These are phyloP conservation scores for Diphyllodes magnificus DNA, from an alignment of 2,113 vertebrate genomes.

Conservation along the genomic window DNA sequence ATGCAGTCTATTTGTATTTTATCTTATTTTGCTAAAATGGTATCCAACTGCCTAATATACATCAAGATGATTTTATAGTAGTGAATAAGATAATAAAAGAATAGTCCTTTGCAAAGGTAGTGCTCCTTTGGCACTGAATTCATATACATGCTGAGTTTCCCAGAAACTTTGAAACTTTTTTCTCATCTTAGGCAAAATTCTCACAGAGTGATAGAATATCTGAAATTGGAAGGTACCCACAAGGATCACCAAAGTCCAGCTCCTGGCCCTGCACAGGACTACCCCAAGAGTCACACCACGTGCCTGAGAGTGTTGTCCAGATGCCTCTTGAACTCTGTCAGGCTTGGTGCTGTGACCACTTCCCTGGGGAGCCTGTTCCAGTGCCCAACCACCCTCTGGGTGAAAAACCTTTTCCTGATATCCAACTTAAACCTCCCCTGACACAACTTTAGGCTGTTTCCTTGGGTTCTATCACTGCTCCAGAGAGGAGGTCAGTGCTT, in stretches of 20 bases:
- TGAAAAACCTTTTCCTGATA: neutral
- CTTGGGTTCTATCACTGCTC: neutral
- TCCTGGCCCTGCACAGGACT: neutral
- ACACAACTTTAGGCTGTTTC: neutral
- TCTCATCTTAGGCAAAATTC: neutral
- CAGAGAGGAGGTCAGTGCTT: neutral
- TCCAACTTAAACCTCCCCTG: neutral
- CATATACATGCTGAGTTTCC: neutral
- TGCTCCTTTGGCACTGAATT: neutral
- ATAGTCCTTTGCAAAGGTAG: neutral
- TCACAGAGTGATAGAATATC: neutral
- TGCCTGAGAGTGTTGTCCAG: neutral
- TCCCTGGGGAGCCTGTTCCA: neutral
- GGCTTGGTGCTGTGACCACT: neutral
- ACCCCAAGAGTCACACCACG: neutral
- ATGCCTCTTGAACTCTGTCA: neutral
- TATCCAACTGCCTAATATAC: neutral
- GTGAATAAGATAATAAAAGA: neutral
- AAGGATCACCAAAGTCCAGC: neutral
- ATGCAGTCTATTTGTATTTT: neutral
- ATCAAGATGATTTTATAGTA: neutral
- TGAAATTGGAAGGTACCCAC: neutral
- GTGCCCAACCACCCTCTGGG: neutral
- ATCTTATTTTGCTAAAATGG: neutral
- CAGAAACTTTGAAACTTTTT: neutral